These are phyloP conservation scores for Luscinia luscinia DNA, from an alignment of 2,797 vertebrate genomes.

Conservation along the genomic window DNA sequence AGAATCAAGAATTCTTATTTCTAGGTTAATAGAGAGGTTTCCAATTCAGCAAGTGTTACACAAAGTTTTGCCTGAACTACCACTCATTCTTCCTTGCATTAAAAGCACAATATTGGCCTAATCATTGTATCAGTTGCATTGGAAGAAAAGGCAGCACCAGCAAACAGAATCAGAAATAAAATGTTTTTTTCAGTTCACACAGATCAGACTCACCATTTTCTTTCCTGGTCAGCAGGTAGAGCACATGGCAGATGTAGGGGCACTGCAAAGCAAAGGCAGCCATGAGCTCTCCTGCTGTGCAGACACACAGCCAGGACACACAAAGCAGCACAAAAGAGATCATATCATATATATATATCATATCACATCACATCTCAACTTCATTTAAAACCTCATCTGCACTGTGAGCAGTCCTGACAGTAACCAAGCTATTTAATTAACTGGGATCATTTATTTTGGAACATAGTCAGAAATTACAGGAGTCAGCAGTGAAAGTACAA, in stretches of 20 bases:
- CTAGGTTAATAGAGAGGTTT: neutral
- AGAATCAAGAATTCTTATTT: neutral
- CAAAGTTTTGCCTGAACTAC: neutral
- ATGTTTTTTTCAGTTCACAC: neutral
- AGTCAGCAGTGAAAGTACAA: neutral
- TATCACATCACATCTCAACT: neutral
- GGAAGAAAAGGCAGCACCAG: neutral
- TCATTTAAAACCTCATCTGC: neutral
- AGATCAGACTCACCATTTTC: constrained; percentile 84
- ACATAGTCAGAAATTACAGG: neutral
- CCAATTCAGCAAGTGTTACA: neutral
- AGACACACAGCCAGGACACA: neutral
- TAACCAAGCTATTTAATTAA: neutral
- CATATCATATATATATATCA: too few relatives aligned
- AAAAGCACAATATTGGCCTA: neutral
- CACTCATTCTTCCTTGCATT: neutral
- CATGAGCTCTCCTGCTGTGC: neutral
- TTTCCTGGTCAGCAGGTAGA: constrained; percentile 91
- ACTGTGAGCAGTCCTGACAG: neutral
- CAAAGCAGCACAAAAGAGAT: neutral
- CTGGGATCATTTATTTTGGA: neutral
- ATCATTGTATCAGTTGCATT: neutral
- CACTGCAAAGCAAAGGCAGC: constrained; percentile 81
- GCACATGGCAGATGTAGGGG: constrained; percentile 89
- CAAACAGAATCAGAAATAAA: neutral